Evolutionary conservation across 2,888 invertebrate genomes (phyloP), one percentile per base, ranked within the genome.

Genomic region (Oscheius sp.): DNA sequence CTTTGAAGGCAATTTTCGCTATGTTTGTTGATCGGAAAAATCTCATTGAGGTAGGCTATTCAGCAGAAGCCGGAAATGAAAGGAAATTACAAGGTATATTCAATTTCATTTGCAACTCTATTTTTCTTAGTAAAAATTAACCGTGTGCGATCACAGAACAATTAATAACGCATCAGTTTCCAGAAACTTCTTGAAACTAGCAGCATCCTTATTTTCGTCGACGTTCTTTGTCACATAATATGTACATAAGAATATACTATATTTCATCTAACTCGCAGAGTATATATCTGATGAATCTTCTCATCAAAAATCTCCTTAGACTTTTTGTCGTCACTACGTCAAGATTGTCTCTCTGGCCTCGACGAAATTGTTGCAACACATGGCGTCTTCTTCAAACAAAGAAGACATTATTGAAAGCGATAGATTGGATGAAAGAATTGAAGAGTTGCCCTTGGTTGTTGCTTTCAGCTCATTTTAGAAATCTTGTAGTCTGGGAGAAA

Each of bases 371-470:
- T 59, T 59, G 41, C 59, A 24, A 38, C 44, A n/a, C 26, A 30
- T 26, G 59, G 59, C 28, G 9, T 59, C n/a, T n/a, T 59, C 59
- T 26, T 59, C 59, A 59, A 59, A 59, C 59, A 59, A 59, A 59
- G 59, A n/a, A 59, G 59, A 38, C 59, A 3, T 59, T 17, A 59
- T 59, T 59, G 59, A 41, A 30, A 6, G 54, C 47, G 24, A 30
- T 54, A 47, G 47, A 47, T 47, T 47, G 54, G 54, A 54, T 54
- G 33, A 54, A 6, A 36, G 17, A 28, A 50, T n/a, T n/a, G 50
- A 12, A 41, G 20, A 47, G 24, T 47, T 47, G 47, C 22, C 24
- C 47, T 14, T 47, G 47, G 47, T 12, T 3, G 22, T 20, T 36
- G 36, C 36, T 14, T 14, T 20, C 47, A 24, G 22, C 17, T 24